phyloP scores from a whole-genome alignment of 2,113 vertebrate genomes.

The Oreocharis arfaki region DNA sequence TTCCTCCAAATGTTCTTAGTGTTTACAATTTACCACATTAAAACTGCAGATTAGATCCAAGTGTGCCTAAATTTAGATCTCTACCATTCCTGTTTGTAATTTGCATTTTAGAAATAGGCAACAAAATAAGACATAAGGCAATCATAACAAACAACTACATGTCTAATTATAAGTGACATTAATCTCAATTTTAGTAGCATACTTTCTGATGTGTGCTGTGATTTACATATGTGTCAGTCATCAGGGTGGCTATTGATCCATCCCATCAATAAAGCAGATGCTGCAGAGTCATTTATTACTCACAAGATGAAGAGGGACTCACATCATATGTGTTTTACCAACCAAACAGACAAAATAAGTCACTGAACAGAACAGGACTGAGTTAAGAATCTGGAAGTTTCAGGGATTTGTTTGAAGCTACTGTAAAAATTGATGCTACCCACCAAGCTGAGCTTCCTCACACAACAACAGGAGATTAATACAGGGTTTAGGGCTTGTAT shows the following conservation, averaged over 20 bases:
- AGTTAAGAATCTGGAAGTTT: background rate
- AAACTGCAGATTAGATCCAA: background rate
- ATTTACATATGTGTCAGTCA: background rate
- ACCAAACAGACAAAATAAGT: background rate
- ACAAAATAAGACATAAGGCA: background rate
- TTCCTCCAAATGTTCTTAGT: background rate
- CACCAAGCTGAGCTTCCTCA: background rate
- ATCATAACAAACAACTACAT: background rate
- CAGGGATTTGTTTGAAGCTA: background rate
- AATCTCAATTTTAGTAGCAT: background rate
- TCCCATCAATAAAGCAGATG: background rate
- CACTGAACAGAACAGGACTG: background rate
- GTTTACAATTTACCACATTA: background rate
- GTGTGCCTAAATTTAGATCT: background rate
- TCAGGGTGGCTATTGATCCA: background rate
- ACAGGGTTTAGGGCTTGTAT: background rate
- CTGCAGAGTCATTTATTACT: background rate
- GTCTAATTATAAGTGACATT: background rate
- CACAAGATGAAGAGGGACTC: background rate
- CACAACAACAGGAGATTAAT: background rate
- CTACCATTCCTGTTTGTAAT: background rate
- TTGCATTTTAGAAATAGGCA: background rate
- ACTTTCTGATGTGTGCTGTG: background rate
- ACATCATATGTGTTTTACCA: background rate
- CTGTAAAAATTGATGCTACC: background rate